Evolutionary conservation across 2,113 vertebrate genomes (phyloP), one percentile per base, ranked within the genome.

Genomic region (Beaufortia kweichowensis): DNA sequence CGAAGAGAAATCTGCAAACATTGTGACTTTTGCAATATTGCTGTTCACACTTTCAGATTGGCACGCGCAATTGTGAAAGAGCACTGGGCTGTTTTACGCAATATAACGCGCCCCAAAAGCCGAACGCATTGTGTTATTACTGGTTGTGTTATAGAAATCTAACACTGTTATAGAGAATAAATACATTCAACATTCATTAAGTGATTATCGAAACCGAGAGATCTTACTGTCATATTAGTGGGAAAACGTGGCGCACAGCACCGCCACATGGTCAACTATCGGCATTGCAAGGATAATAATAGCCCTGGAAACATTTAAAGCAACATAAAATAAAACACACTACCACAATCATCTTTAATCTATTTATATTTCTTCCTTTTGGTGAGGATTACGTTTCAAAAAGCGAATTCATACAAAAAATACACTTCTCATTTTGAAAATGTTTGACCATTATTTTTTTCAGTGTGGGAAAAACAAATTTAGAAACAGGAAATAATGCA

Each of bases 11-110:
- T 31, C 55, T 60, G 39, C 70, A 73, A 46, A 60, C 70, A 60
- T 46, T 46, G 70, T 61, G 70, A 71, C 68, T 57, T 70, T 5
- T 57, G 68, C 68, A 71, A 71, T 57, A 71, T 59, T 6, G 33
- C 70, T 48, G 56, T 73, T 73, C 70, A 48, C 56, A 14, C 56
- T 73, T 48, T 59, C 39, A 48, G 70, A 73, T 41, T 61, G 70
- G 24, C 70, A 61, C 5, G 9, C 39, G 56, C 33, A 73, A 73
- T 73, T 60, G 56, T 73, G 70, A 73, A 73, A 73, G 23, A 46
- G 23, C 55, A 21, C 17, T 15, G 33, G 33, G 23, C 19, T 41
- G 55, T 39, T 21, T 46, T 21, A 21, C 29, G 48, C 50, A 56
- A 70, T n/a, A 1, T 28, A 14, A 60, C 2, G 24, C 41, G 31